Conservation (phyloP, 2,888 invertebrate species). For the Plusia festucae region DNA sequence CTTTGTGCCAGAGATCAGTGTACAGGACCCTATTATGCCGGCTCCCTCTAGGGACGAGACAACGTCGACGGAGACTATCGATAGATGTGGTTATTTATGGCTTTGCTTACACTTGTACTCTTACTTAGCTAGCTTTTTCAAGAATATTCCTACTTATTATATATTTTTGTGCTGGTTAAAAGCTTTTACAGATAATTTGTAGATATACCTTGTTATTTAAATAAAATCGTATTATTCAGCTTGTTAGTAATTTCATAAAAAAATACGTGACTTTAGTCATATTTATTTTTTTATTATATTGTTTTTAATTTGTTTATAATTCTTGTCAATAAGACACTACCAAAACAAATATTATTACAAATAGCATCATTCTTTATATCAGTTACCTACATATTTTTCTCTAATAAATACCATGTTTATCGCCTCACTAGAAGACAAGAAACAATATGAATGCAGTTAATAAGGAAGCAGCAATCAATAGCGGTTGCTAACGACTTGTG, state of each 20-base stretch:
- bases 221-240: too few relatives aligned
- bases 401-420: neutral
- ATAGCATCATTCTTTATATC: too few relatives aligned
- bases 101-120: neutral
- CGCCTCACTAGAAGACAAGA: neutral
- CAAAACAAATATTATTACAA: neutral
- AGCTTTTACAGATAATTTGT: too few relatives aligned
- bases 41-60: conserved; percentile 60
- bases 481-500: conserved; percentile 43
- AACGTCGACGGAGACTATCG: conserved; percentile 51
- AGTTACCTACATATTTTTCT: neutral
- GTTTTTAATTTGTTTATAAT: too few relatives aligned
- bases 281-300: too few relatives aligned
- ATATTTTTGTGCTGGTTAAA: too few relatives aligned
- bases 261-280: too few relatives aligned
- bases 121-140: too few relatives aligned
- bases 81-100: conserved; percentile 31
- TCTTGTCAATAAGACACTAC: neutral
- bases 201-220: too few relatives aligned
- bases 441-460: conserved; percentile 14
- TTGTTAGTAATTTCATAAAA: too few relatives aligned
- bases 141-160: too few relatives aligned
- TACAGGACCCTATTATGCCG: conserved; percentile 75
- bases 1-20: conserved; percentile 64
- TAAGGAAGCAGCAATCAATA: conserved; percentile 45